phyloP scores from a whole-genome alignment of 2,888 invertebrate genomes.

The Drosophila koepferae region DNA sequence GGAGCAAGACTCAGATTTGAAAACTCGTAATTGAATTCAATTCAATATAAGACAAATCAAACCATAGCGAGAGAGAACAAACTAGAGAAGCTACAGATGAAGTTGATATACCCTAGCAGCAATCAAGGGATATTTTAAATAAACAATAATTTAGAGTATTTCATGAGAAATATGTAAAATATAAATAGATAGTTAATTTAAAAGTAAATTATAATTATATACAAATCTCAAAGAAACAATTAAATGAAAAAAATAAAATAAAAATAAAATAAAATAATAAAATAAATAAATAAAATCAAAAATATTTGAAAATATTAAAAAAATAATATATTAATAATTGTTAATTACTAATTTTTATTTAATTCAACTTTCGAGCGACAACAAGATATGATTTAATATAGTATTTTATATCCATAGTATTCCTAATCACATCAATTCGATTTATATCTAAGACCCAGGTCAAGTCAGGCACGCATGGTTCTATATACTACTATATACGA shows the following conservation, averaged over 20 bases:
- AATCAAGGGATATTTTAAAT: not conserved
- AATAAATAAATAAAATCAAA: not conserved
- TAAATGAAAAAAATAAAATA: no score
- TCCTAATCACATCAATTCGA: no score
- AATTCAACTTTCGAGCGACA: not conserved
- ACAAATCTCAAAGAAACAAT: not conserved
- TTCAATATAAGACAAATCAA: constrained; percentile 39
- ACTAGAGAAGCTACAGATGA: not conserved
- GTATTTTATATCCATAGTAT: not conserved
- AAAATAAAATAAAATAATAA: no score
- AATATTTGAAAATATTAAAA: not conserved
- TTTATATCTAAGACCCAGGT: not conserved
- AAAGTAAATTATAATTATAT: not conserved
- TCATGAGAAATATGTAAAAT: not conserved
- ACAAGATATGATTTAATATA: not conserved
- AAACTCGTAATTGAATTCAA: constrained; percentile 48
- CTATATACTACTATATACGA: not conserved
- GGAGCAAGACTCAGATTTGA: constrained; percentile 37
- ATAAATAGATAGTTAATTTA: not conserved
- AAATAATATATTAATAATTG: no score
- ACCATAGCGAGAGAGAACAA: not conserved
- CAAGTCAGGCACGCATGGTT: not conserved
- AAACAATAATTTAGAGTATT: not conserved
- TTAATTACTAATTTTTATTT: no score
- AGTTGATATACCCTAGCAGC: constrained; percentile 7